Base-by-base conservation (phyloP, 1,140 invertebrate species). In the Spodoptera frugiperda region DNA sequence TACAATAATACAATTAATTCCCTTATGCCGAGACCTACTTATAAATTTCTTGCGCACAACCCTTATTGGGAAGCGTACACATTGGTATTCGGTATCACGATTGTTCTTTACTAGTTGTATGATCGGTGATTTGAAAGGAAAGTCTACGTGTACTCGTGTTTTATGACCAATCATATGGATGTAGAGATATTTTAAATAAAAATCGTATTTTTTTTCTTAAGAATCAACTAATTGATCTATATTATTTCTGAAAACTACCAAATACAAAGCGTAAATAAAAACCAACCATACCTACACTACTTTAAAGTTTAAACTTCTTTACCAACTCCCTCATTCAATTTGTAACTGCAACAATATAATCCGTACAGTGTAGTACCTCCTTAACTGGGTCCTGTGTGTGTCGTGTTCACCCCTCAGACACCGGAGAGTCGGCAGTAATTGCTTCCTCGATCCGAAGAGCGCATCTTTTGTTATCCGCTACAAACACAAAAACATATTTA, bases 1-100 rank as follows among this genome's bases (percentile, higher is more conserved):
- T 87, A 90, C 86, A 93, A 93, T 94, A 94, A 94, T 93, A 94
- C 91, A 93, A 94, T 94, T 94, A 94, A 94, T 94, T 94, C 93
- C 89, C 92, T 89, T 85, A 88, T 89, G 89, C 84, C 84, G 81
- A 78, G 79, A 78, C 82, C 85, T 88, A 89, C 88, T 89, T 89
- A 88, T 85, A 89, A 82, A 88, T 89, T 87, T 88, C 87, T 84
- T 86, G 82, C 74, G 78, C 78, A 76, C 79, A 87, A 84, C 84
- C 83, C 86, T 84, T 85, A 81, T 87, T 85, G 82, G 54, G 82
- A 49, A 59, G 48, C 78, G 54, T 87, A 68, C 77, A 82, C 78
- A 86, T 73, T 33, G 51, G 54, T 72, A 71, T 15, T 6, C 10
- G 39, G 4, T 21, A 10, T 17, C 25, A 19, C 8, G 3, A 0